Evolutionary conservation across 1,140 invertebrate species (phyloP).

Genomic region (Caligus rogercresseyi): DNA sequence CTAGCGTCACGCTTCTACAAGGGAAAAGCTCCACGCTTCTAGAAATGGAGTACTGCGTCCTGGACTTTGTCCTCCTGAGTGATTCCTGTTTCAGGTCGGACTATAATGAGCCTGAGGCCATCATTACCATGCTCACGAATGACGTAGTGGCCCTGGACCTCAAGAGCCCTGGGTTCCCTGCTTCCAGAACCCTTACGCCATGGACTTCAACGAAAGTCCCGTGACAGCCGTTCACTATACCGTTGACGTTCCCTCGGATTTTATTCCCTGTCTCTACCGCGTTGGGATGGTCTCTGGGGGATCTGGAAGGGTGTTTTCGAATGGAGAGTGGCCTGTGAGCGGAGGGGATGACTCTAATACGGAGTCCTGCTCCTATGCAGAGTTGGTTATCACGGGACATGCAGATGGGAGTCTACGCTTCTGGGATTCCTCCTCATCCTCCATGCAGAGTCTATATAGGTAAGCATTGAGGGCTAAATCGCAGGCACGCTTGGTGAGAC

Average conservation of each 20-base stretch:
- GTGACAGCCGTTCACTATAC: slow-evolving; percentile 75
- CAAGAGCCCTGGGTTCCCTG: slow-evolving; percentile 79
- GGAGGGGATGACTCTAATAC: slow-evolving; percentile 81
- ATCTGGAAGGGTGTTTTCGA: slow-evolving; percentile 59
- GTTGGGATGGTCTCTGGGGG: slow-evolving; percentile 45
- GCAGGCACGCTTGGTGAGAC: slow-evolving; percentile 77
- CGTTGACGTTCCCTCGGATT: slow-evolving; percentile 88
- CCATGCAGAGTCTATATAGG: slow-evolving; percentile 72
- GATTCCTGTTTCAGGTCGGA: slow-evolving; percentile 80
- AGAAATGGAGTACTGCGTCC: slow-evolving; percentile 96
- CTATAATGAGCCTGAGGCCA: slow-evolving; percentile 87
- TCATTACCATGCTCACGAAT: slow-evolving; percentile 90
- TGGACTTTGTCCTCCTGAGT: slow-evolving; percentile 88
- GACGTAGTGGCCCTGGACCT: slow-evolving; percentile 96
- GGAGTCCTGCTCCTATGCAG: slow-evolving; percentile 80
- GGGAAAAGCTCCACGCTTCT: slow-evolving; percentile 36
- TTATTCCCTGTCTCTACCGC: slow-evolving; percentile 82
- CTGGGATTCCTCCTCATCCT: slow-evolving; percentile 88
- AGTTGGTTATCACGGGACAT: slow-evolving; percentile 90
- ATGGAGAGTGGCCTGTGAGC: slow-evolving; percentile 83
- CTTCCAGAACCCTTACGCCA: slow-evolving; percentile 97
- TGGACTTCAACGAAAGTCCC: slow-evolving; percentile 69
- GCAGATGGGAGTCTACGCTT: slow-evolving; percentile 91
- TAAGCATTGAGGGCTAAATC: slow-evolving; percentile 60
- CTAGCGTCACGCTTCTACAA: slow-evolving; percentile 86